These are phyloP conservation scores for Penelope pileata DNA, from an alignment of 2,113 vertebrate species.

Conservation along the genomic window DNA sequence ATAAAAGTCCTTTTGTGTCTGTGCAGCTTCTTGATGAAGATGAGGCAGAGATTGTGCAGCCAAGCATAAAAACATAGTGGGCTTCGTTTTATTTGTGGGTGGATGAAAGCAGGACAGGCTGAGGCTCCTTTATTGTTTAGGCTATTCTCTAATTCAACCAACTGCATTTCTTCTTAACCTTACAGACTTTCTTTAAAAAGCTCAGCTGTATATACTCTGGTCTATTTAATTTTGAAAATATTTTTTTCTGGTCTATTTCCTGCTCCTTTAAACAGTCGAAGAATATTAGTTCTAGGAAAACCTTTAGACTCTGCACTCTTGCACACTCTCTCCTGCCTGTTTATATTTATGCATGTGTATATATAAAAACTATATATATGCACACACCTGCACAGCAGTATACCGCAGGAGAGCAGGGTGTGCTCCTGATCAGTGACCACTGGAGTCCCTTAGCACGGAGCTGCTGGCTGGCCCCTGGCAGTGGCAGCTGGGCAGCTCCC, in stretches of 20 bases:
- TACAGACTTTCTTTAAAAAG: not conserved
- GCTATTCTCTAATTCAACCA: not conserved
- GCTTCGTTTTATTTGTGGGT: not conserved
- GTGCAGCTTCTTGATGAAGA: not conserved
- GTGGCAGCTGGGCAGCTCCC: not conserved
- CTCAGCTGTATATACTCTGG: not conserved
- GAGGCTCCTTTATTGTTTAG: not conserved
- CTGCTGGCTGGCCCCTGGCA: accelerated
- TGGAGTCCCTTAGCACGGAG: accelerated
- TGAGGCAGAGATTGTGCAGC: not conserved
- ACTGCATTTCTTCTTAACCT: not conserved
- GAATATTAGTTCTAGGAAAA: not conserved
- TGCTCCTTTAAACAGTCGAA: not conserved
- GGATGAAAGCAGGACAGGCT: not conserved
- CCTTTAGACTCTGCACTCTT: not conserved
- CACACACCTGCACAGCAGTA: accelerated
- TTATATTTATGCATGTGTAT: not conserved
- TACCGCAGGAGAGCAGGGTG: not conserved
- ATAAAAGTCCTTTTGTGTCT: not conserved
- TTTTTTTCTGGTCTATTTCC: not conserved
- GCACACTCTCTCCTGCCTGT: not conserved
- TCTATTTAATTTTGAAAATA: not conserved
- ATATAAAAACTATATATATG: accelerated
- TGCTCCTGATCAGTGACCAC: not conserved
- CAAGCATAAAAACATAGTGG: not conserved